phyloP scores from a whole-genome alignment of 2,888 invertebrate species.

The Habroteleia sp. region DNA sequence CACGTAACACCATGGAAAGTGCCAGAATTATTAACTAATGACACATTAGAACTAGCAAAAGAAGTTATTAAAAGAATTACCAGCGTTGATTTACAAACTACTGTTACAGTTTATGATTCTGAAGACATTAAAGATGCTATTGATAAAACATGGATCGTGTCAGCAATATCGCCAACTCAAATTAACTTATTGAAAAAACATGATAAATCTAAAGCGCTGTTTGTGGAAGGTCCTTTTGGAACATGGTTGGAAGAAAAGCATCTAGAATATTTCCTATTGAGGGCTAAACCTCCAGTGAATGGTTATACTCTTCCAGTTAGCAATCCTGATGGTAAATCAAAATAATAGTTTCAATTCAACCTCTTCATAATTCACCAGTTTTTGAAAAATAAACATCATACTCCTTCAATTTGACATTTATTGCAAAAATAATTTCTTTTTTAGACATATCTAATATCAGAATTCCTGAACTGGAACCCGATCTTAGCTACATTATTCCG shows the following conservation, averaged over 20 bases:
- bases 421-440: no score
- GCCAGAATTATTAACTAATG: slow-evolving; percentile 89
- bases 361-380: no score
- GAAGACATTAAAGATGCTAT: slow-evolving; percentile 87
- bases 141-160: slow-evolving; percentile 96
- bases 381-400: no score
- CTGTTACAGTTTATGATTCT: slow-evolving; percentile 86
- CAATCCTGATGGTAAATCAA: slow-evolving; percentile 87
- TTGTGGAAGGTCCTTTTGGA: slow-evolving; percentile 91
- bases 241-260: slow-evolving; percentile 89
- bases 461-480: slow-evolving; percentile 83
- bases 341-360: no score
- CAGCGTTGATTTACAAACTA: slow-evolving; percentile 88
- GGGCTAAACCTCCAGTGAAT: slow-evolving; percentile 84
- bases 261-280: slow-evolving; percentile 91
- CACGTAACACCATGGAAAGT: slow-evolving; percentile 94
- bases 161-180: slow-evolving; percentile 91
- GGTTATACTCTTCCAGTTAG: slow-evolving; percentile 58
- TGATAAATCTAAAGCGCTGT: slow-evolving; percentile 84
- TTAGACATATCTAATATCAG: slow-evolving; percentile 87
- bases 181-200: slow-evolving; percentile 86
- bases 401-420: no score
- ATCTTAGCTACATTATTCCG: slow-evolving; percentile 81
- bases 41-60: slow-evolving; percentile 89
- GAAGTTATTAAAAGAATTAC: slow-evolving; percentile 92